Conservation (phyloP, 2,113 vertebrate species). For the Daboia siamensis region DNA sequence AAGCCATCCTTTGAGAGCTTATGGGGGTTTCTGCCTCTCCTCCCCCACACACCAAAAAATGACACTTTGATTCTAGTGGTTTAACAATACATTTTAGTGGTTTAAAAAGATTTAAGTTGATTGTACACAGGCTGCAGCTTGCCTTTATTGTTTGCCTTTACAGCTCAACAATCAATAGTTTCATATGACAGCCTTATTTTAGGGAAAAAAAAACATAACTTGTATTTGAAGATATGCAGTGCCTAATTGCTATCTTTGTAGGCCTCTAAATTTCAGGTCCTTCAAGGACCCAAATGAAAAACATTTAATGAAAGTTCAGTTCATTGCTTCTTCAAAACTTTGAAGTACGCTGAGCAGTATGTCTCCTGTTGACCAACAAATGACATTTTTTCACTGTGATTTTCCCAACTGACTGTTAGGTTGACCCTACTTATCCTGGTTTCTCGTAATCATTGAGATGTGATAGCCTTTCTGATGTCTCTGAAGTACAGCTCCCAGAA, state of each 20-base stretch:
- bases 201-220: neutral
- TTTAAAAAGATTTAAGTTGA: rapidly evolving
- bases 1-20: neutral
- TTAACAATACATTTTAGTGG: neutral
- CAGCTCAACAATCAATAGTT: neutral
- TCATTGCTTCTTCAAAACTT: neutral
- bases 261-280: neutral
- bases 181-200: neutral
- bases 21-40: neutral
- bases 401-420: neutral
- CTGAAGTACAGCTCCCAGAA: neutral
- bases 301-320: neutral
- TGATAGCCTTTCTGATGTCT: neutral
- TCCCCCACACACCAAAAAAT: neutral
- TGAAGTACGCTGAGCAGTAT: neutral
- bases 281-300: neutral
- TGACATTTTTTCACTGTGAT: neutral
- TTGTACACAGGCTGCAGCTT: neutral
- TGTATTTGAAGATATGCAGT: neutral
- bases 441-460: neutral
- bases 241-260: neutral
- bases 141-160: neutral
- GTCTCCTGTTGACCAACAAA: too few relatives aligned
- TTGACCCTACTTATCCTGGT: neutral
- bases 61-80: neutral